Conservation (phyloP, 2,888 invertebrate species). For the Machimus atricapillus region DNA sequence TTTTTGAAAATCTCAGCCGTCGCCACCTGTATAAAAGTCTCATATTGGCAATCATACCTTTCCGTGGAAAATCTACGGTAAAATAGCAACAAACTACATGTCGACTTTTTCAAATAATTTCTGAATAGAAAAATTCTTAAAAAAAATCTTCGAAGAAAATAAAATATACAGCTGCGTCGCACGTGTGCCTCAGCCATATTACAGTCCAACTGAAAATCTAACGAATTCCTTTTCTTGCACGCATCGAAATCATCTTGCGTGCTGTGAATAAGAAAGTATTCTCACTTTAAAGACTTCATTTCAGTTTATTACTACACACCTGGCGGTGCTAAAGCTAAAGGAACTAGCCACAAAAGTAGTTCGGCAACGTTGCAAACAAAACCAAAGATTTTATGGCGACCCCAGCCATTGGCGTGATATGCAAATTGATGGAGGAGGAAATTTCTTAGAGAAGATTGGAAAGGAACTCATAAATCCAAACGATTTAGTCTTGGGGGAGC, state of each 20-base stretch:
- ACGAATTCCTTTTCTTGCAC: background rate
- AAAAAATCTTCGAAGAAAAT: background rate
- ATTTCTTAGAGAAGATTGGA: background rate
- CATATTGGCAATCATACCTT: no score
- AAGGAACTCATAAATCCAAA: background rate
- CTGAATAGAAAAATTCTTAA: background rate
- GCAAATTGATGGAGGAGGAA: background rate
- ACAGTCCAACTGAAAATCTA: constrained; percentile 10
- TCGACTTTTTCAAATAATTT: background rate
- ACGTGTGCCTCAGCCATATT: background rate
- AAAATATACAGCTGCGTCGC: background rate
- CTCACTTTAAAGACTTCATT: background rate
- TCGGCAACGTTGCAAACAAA: background rate
- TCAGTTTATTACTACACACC: background rate
- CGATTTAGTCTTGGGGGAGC: background rate
- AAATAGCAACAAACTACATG: background rate
- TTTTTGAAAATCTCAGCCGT: background rate
- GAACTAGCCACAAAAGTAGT: background rate
- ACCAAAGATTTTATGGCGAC: background rate
- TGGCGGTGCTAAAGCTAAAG: background rate
- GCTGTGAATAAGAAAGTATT: background rate
- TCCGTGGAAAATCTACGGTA: background rate
- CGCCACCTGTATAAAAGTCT: no score
- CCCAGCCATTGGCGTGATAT: background rate
- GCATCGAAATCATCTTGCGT: background rate